Percentiles rank a stretch among this genome's conserved stretches.
Evolutionary conservation across 2,113 vertebrate genomes (phyloP).

Genomic region (Serinus canaria): DNA sequence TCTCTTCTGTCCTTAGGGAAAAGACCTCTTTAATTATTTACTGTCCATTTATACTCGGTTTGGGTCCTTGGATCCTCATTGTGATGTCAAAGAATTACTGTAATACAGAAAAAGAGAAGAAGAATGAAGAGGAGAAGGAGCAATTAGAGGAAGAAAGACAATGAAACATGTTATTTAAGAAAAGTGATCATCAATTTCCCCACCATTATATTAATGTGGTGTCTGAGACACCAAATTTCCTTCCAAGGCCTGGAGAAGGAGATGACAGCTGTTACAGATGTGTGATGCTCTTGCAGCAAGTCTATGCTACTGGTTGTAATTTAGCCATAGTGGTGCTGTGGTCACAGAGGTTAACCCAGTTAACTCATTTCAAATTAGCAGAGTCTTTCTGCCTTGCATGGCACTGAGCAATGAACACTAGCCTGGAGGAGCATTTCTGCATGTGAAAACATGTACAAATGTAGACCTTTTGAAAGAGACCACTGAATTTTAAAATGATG

Average conservation of each 20-base stretch:
- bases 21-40: not conserved
- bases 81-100: not conserved
- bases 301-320: conserved; percentile 29
- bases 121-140: not conserved
- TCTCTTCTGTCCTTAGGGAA: not conserved
- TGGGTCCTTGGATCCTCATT: not conserved
- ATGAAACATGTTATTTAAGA: not conserved
- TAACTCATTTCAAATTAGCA: conserved; percentile 41
- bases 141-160: conserved; percentile 15
- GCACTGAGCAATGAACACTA: not conserved
- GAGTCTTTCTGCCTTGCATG: not conserved
- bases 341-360: conserved; percentile 56
- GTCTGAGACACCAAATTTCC: not conserved
- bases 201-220: not conserved
- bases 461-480: not conserved
- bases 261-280: conserved; percentile 31
- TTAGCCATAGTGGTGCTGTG: conserved; percentile 31
- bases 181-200: conserved; percentile 18
- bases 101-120: not conserved
- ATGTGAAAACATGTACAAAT: not conserved
- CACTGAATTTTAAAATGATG: not conserved
- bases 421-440: not conserved
- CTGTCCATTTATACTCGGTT: not conserved
- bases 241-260: conserved; percentile 20
- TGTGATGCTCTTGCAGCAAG: not conserved